Evolutionary conservation across 2,113 vertebrate genomes (phyloP), one percentile per base, ranked within the genome.

Genomic region (Pterocles orientalis): DNA sequence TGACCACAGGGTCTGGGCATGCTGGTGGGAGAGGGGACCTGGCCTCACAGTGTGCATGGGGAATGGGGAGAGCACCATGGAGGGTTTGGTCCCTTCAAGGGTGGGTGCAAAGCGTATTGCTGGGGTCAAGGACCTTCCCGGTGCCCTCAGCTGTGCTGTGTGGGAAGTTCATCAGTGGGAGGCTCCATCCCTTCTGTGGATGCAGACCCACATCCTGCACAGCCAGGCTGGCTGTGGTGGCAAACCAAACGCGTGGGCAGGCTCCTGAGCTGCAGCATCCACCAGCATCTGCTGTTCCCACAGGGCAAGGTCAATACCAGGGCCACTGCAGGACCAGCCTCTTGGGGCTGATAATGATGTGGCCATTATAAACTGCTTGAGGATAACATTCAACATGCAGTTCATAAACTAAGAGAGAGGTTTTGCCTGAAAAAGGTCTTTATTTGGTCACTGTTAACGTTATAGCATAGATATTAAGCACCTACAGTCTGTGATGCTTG

Each of bases 221-320:
- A 60, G 36, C 36, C 14, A 1, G 23, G 10, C 24, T 6, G 3
- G 47, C 20, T 5, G 0, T 43, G 34, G 51, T 39, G 45, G 48
- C 66, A 88, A 45, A 60, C 2, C 0, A 0, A 29, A 64, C 0
- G 0, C 0, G 1, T 2, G 8, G 31, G 23, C 28, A 76, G 51
- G 24, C 14, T 92, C 41, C 71, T 3, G 1, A 7, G 34, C 4
- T 14, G 34, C 28, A 68, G 8, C 5, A 1, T 10, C 72, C 28
- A 19, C 28, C 17, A 1, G 0, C 14, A 25, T 28, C 33, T 60
- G 39, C 57, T 31, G 7, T 21, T 64, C 53, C 62, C 31, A 33
- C 3, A 7, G 17, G 25, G 16, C 15, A 21, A 65, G 25, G 28
- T 33, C 43, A 34, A 28, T 57, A 5, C 34, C 54, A 82, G 64